Evolutionary conservation across 1,140 invertebrate species (phyloP), one percentile per base, ranked within the genome.

Genomic region (Caenorhabditis tropicalis): DNA sequence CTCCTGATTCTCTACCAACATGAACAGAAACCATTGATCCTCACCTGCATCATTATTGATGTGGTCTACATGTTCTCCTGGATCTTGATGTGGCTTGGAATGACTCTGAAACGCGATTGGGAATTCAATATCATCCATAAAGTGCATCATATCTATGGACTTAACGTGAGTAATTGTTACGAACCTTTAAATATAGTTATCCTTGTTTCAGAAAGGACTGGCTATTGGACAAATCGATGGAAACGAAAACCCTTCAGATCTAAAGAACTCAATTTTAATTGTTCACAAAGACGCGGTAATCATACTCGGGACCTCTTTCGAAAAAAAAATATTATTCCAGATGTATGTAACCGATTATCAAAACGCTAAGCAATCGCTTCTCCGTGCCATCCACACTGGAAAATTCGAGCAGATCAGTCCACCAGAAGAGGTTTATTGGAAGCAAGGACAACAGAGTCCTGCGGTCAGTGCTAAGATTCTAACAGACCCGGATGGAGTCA

Each of bases 1-100:
- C 27, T 91, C 6, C 53, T 88, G 49, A 51, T 89, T 84, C 19
- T 79, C 3, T 51, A 87, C 82, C 60, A 91, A 81, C 79, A 91
- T 27, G 90, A 91, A 82, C 84, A 88, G 31, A 85, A 87, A 51
- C 85, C 90, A 0, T 81, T 91, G 43, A 48, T 91, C 9, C 49
- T 90, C 0, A 86, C 87, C n/a, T 88, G 87, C 60, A 81, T 91
- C 21, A 60, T 86, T 19, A 79, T 89, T 19, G 88, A 91, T 43
- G 85, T 89, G 2, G 48, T 90, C 27, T 91, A 91, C 83, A 82
- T 91, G 36, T 89, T 91, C 70, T 79, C 83, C 5, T 91, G 90
- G 90, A 85, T 91, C 19, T 21, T 90, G 27, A 65, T 91, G 21
- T 91, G 90, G 88, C 74, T 91, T 31, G 49, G 86, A 16, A 58